Conservation (phyloP, 2,888 invertebrate species). For the Selenia dentaria region DNA sequence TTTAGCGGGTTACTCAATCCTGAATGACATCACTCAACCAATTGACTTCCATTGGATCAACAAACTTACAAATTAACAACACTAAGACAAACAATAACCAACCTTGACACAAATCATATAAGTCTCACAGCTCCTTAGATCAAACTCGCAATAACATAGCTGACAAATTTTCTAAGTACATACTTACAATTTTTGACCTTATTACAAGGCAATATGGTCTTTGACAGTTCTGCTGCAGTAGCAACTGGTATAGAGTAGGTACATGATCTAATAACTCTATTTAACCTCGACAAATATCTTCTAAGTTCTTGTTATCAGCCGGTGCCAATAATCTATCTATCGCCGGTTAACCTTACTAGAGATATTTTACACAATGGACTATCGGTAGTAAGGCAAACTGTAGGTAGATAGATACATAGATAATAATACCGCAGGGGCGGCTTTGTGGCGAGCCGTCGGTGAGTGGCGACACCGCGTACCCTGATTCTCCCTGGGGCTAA, state of each 20-base stretch:
- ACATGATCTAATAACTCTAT: slow-evolving; percentile 42
- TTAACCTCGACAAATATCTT: slow-evolving; percentile 43
- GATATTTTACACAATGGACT: no score
- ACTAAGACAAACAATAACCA: slow-evolving; percentile 5
- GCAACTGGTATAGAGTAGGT: slow-evolving; percentile 28
- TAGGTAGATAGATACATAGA: no score
- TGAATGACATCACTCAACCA: slow-evolving; percentile 37
- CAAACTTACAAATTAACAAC: slow-evolving; percentile 2
- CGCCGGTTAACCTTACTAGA: no score
- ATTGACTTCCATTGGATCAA: slow-evolving; percentile 46
- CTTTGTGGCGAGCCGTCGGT: no score
- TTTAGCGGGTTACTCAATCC: no score
- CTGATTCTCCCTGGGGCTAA: no score
- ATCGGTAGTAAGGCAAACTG: no score
- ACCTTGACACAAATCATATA: slow-evolving; percentile 4
- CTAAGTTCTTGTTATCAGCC: no score
- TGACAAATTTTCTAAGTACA: not conserved
- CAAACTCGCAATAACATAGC: slow-evolving; percentile 6
- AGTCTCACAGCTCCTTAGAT: not conserved
- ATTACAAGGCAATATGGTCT: slow-evolving; percentile 4
- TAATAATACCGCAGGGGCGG: no score
- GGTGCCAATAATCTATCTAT: no score
- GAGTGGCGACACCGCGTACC: no score
- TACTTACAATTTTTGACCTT: slow-evolving; percentile 30
- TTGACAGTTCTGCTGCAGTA: slow-evolving; percentile 4